Conservation (phyloP, 2,113 vertebrate genomes). For the Sus scrofa region T2T-Sscrofa CM000820.6:38050001-38050500, state of each 20-base stretch:
- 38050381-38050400: too few species aligned
- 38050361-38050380: too few species aligned
- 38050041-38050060: too few species aligned
- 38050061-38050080: neutral
- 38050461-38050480: too few species aligned
- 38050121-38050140: neutral
- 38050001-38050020: neutral
- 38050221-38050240: neutral
- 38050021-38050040: neutral
- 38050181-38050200: too few species aligned
- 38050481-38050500: too few species aligned
- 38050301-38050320: neutral
- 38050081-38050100: neutral
- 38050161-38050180: neutral
- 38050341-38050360: too few species aligned
- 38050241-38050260: neutral
- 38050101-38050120: neutral
- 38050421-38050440: too few species aligned
- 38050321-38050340: too few species aligned
- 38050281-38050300: neutral
- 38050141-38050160: neutral
- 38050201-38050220: neutral
- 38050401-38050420: too few species aligned
- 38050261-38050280: neutral
- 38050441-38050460: too few species aligned